A percentile compares a stretch with the other conserved stretches of the same genome.
These are phyloP conservation scores for Sarcophaga caerulescens DNA, from an alignment of 2,888 invertebrate genomes.

Conservation along the genomic window DNA sequence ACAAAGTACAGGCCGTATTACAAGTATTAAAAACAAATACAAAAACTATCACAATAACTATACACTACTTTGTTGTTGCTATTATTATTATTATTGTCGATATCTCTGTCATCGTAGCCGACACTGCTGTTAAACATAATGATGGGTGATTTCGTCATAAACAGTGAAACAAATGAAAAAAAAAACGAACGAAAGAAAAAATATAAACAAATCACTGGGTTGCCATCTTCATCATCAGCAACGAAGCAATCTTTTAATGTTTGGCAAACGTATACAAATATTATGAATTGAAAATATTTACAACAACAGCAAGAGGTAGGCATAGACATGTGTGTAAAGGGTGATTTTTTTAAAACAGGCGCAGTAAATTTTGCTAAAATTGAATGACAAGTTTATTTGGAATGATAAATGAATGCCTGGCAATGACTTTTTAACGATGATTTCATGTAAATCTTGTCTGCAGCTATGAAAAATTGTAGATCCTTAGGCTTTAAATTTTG, in stretches of 20 bases:
- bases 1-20: conserved; percentile 40
- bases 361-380: too few species aligned
- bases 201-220: conserved; percentile 50
- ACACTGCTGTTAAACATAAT: conserved; percentile 29
- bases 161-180: background rate
- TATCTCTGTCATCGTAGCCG: conserved; percentile 21
- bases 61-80: conserved; percentile 14
- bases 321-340: too few species aligned
- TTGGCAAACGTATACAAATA: conserved; percentile 23
- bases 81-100: conserved; percentile 18
- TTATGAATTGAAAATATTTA: conserved; percentile 22
- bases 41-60: conserved; percentile 24
- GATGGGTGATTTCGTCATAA: conserved; percentile 64
- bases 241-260: conserved; percentile 14
- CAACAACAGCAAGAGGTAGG: too few species aligned
- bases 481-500: too few species aligned
- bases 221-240: conserved; percentile 38
- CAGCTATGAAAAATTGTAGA: too few species aligned
- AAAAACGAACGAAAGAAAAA: background rate
- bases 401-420: too few species aligned
- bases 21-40: conserved; percentile 43
- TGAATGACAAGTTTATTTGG: too few species aligned
- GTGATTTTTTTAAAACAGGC: too few species aligned
- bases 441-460: too few species aligned
- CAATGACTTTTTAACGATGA: too few species aligned